A percentile compares a stretch with the other conserved stretches of the same genome.
phyloP scores from a whole-genome alignment of 2,797 vertebrate species.

The Pterois miles region DNA sequence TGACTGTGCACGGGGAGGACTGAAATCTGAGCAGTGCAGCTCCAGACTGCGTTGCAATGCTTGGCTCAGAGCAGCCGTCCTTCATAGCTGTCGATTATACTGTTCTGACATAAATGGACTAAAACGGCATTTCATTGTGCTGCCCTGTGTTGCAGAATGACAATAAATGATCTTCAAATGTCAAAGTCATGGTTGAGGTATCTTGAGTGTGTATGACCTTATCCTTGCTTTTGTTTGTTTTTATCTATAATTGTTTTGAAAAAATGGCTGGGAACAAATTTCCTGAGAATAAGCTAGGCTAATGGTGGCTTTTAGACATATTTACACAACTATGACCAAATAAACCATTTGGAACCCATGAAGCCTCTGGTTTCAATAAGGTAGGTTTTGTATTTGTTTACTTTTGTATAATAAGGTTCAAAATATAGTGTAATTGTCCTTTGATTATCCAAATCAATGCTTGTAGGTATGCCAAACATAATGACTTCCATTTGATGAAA shows the following conservation, averaged over 20 bases:
- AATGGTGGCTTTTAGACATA: too few species aligned
- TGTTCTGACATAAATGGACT: not conserved
- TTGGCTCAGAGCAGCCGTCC: too few species aligned
- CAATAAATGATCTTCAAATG: not conserved
- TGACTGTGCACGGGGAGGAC: too few species aligned
- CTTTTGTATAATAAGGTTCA: not conserved
- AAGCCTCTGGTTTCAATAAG: too few species aligned
- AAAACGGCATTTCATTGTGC: not conserved
- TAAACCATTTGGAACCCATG: too few species aligned
- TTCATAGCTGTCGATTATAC: too few species aligned
- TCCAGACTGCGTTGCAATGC: too few species aligned
- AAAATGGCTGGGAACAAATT: too few species aligned
- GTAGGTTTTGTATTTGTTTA: not conserved
- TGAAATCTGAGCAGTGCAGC: too few species aligned
- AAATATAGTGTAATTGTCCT: not conserved
- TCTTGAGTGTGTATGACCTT: not conserved
- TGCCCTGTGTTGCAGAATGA: not conserved
- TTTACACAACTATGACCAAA: not conserved
- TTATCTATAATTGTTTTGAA: not conserved
- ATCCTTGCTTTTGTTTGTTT: not conserved
- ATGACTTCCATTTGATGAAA: not conserved
- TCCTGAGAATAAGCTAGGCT: not conserved
- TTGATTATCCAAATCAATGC: not conserved
- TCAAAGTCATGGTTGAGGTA: not conserved
- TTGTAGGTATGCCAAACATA: not conserved